These are phyloP conservation scores for Yponomeuta evonymella DNA, from an alignment of 2,888 invertebrate species.

Conservation along the genomic window DNA sequence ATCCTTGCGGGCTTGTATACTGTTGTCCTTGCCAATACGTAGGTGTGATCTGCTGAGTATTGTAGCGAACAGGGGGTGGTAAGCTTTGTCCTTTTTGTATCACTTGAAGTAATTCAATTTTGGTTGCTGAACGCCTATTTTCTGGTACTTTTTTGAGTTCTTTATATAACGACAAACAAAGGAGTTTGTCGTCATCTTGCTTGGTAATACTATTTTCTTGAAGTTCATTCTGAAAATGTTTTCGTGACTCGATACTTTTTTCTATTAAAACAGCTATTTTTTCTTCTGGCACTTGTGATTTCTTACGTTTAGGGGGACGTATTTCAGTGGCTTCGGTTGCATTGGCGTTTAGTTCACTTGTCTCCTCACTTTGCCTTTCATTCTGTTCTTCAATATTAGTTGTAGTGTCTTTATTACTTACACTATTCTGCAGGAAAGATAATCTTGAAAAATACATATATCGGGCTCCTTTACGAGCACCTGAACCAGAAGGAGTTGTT, in stretches of 20 bases:
- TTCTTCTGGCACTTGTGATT: conserved; percentile 30
- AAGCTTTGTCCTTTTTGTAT: conserved; percentile 29
- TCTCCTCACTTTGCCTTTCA: not conserved
- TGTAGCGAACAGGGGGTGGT: conserved; percentile 23
- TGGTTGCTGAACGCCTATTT: conserved; percentile 29
- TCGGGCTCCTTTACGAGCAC: conserved; percentile 27
- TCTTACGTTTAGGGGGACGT: conserved; percentile 28
- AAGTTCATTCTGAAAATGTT: conserved; percentile 28
- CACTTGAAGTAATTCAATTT: conserved; percentile 33
- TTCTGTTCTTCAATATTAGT: conserved; percentile 27
- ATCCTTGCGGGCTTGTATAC: conserved; percentile 28
- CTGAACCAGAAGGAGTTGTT: conserved; percentile 28
- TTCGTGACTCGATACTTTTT: conserved; percentile 14
- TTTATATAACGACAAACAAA: conserved; percentile 33
- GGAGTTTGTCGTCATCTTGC: conserved; percentile 33
- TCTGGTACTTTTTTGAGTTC: conserved; percentile 33
- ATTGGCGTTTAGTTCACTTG: conserved; percentile 27
- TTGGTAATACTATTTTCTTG: conserved; percentile 28
- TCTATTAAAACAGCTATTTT: conserved; percentile 9
- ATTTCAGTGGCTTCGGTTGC: conserved; percentile 28
- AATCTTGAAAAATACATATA: conserved; percentile 33
- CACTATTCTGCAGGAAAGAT: conserved; percentile 31
- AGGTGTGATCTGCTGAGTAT: conserved; percentile 28
- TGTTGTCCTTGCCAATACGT: conserved; percentile 23
- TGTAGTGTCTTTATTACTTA: conserved; percentile 28